Evolutionary conservation across 2,888 invertebrate species (phyloP).

Genomic region (Automeris io): DNA sequence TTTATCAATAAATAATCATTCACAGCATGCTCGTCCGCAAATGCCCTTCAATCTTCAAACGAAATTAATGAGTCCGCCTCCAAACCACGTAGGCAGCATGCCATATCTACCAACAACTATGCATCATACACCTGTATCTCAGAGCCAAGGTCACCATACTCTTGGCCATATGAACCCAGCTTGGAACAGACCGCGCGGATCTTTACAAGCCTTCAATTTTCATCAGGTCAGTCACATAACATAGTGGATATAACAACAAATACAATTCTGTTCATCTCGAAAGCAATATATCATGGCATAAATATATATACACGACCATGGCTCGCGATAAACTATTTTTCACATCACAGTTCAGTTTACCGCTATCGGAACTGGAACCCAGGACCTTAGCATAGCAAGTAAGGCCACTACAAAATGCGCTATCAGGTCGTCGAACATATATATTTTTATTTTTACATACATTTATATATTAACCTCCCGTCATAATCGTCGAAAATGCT

Average conservation of each 20-base stretch:
- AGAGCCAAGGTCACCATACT: constrained; percentile 38
- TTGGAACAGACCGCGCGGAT: constrained; percentile 52
- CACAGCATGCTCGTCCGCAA: constrained; percentile 26
- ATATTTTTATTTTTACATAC: too few species aligned
- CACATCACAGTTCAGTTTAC: too few species aligned
- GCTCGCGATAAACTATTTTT: too few species aligned
- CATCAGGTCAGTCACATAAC: constrained; percentile 2
- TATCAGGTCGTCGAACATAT: too few species aligned
- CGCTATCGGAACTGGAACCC: too few species aligned
- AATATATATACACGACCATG: too few species aligned
- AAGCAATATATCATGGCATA: too few species aligned
- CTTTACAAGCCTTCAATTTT: constrained; percentile 45
- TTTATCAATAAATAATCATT: constrained; percentile 12
- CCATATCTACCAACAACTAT: constrained; percentile 50
- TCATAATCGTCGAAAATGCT: too few species aligned
- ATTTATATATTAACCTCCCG: too few species aligned
- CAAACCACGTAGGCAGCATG: constrained; percentile 51
- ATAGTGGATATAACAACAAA: background rate
- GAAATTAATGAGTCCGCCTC: constrained; percentile 27
- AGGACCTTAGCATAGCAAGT: too few species aligned
- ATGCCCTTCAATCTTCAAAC: constrained; percentile 39
- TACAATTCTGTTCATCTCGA: too few species aligned
- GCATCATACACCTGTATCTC: constrained; percentile 30
- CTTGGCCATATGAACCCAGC: constrained; percentile 39
- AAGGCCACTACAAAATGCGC: too few species aligned